Evolutionary conservation across 1,140 invertebrate species (phyloP).

Genomic region (Diorhabda elongata): DNA sequence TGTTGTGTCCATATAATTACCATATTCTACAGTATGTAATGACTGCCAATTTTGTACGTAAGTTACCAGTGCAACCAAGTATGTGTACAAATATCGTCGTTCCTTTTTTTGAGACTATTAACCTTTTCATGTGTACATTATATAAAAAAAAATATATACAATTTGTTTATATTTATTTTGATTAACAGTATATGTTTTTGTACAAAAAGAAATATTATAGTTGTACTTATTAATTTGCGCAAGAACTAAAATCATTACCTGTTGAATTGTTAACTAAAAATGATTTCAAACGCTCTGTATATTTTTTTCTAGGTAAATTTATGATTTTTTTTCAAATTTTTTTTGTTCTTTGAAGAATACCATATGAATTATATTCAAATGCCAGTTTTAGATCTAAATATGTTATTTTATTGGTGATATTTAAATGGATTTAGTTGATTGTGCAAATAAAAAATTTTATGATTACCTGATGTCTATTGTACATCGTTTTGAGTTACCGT

Average conservation of each 20-base stretch:
- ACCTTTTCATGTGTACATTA: constrained; percentile 36
- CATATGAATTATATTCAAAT: too few species aligned
- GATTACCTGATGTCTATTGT: constrained; percentile 41
- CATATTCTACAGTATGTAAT: constrained; percentile 30
- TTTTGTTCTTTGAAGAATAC: too few species aligned
- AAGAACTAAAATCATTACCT: background rate
- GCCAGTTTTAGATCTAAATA: too few species aligned
- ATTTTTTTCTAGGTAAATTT: too few species aligned
- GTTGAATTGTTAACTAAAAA: too few species aligned
- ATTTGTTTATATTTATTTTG: constrained; percentile 35
- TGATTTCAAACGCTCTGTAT: too few species aligned
- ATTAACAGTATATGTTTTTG: constrained; percentile 24
- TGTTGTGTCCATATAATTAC: constrained; percentile 32
- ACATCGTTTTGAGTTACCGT: constrained; percentile 43
- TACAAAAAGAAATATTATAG: constrained; percentile 28
- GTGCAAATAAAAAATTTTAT: constrained; percentile 19
- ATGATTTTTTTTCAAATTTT: too few species aligned
- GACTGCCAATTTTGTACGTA: constrained; percentile 44
- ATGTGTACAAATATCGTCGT: constrained; percentile 43
- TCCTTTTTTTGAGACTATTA: constrained; percentile 38
- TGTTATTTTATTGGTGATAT: background rate
- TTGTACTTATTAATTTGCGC: constrained; percentile 36
- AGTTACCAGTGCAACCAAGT: constrained; percentile 47
- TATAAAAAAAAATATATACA: constrained; percentile 23
- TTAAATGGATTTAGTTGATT: constrained; percentile 3